Conservation (phyloP, 2,797 vertebrate genomes). For the Phrynocephalus guinanensis region DNA sequence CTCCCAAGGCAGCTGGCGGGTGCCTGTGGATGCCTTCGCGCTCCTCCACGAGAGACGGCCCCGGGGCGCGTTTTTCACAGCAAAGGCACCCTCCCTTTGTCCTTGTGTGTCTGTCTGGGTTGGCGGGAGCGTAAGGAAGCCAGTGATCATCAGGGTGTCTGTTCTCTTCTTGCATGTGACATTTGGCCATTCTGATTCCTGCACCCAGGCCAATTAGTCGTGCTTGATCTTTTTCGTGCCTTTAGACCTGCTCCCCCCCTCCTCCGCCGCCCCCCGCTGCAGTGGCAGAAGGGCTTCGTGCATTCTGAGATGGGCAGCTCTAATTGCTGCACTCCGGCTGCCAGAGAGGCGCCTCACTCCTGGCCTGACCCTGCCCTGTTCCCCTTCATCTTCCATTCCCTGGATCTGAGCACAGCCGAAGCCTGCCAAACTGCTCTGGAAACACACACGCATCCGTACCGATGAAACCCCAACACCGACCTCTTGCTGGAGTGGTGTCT, state of each 20-base stretch:
- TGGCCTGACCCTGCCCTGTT: neutral
- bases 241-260: neutral
- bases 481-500: neutral
- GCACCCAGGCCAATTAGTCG: neutral
- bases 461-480: neutral
- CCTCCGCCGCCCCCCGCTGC: neutral
- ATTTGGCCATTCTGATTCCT: neutral
- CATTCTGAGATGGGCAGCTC: neutral
- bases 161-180: too few relatives aligned
- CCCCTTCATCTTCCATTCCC: neutral
- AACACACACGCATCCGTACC: neutral
- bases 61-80: neutral
- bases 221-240: neutral
- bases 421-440: neutral
- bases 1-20: neutral
- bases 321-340: neutral
- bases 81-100: too few relatives aligned
- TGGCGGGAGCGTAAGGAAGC: too few relatives aligned
- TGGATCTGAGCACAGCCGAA: neutral
- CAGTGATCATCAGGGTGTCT: neutral
- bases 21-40: too few relatives aligned
- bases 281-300: neutral
- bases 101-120: neutral
- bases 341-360: neutral
- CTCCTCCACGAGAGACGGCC: too few relatives aligned